phyloP scores from a whole-genome alignment of 1,140 invertebrate species.

The Neodiprion virginianus region DNA sequence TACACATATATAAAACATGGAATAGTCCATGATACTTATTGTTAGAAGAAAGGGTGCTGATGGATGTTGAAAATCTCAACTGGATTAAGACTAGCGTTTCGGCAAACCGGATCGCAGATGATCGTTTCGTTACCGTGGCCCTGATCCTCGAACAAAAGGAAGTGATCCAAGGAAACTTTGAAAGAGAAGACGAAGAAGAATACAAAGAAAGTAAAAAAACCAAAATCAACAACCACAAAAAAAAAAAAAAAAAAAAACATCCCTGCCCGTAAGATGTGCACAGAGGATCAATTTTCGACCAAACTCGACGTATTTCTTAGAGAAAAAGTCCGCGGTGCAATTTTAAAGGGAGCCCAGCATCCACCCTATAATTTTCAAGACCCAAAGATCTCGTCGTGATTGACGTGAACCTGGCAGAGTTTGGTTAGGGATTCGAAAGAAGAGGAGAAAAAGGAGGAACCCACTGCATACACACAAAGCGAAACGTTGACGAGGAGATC shows the following conservation, averaged over 20 bases:
- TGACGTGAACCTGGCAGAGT: not conserved
- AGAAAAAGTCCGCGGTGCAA: not conserved
- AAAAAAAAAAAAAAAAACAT: no score
- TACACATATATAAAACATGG: no score
- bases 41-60: no score
- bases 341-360: slow-evolving; percentile 4
- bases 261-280: not conserved
- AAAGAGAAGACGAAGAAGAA: not conserved
- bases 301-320: not conserved
- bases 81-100: no score
- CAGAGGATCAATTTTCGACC: not conserved
- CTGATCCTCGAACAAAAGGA: no score
- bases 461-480: not conserved
- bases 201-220: not conserved
- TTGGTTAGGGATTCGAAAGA: not conserved
- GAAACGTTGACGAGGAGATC: not conserved
- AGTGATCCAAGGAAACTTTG: not conserved
- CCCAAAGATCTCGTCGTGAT: not conserved
- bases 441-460: not conserved
- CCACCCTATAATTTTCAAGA: not conserved
- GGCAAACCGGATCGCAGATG: no score
- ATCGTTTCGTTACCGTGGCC: no score
- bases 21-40: no score
- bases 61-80: no score
- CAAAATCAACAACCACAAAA: no score